Conservation (phyloP, 2,113 vertebrate genomes). For the Echinops telfairi region DNA sequence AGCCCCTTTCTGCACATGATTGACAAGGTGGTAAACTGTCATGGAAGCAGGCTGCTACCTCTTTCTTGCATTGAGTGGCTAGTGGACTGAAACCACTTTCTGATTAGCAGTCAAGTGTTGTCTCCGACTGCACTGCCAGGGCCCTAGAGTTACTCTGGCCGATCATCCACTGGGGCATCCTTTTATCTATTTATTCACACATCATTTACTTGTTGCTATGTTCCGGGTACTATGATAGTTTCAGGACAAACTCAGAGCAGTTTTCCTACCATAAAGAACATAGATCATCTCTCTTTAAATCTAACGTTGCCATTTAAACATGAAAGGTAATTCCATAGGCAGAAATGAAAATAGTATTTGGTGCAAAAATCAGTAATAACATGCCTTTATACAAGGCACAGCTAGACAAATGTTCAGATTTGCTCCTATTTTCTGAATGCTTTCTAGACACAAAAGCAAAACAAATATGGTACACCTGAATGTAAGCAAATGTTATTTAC, state of each 20-base stretch:
- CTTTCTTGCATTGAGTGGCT: background rate
- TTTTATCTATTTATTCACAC: background rate
- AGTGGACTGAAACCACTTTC: background rate
- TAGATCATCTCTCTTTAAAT: background rate
- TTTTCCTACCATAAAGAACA: background rate
- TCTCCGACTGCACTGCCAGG: background rate
- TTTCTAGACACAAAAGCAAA: background rate
- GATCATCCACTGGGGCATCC: background rate
- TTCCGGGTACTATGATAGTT: background rate
- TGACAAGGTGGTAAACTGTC: background rate
- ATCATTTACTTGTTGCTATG: background rate
- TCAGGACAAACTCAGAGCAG: background rate
- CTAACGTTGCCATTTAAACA: background rate
- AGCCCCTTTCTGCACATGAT: too few relatives aligned
- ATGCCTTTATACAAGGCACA: background rate
- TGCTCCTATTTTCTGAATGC: background rate
- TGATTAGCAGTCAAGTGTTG: background rate
- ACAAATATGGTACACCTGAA: background rate
- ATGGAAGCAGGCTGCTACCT: background rate
- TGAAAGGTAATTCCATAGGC: background rate
- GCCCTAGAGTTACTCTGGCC: background rate
- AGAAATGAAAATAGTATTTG: background rate
- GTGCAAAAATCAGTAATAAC: background rate
- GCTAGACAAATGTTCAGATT: background rate
- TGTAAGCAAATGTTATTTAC: conserved; percentile 21